Conservation (phyloP, 1,140 invertebrate genomes). For the Aphidius gifuensis region DNA sequence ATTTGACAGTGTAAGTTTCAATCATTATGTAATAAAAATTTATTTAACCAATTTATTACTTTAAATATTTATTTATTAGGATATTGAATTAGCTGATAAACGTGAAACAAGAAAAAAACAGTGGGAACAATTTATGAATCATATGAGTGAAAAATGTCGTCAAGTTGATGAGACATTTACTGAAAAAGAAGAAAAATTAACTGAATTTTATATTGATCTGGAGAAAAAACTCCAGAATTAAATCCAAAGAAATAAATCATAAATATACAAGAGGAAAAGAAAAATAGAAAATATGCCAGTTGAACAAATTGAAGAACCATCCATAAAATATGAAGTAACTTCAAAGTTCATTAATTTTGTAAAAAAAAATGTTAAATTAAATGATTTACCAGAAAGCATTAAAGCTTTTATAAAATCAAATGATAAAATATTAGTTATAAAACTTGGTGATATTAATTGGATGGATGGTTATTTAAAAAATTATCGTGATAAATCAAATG, state of each 20-base stretch:
- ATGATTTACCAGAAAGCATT: constrained; percentile 36
- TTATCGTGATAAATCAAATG: constrained; percentile 46
- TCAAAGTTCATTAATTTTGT: constrained; percentile 55
- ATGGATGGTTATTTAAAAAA: constrained; percentile 56
- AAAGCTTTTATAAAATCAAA: constrained; percentile 36
- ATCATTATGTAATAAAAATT: constrained; percentile 13
- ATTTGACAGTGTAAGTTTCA: constrained; percentile 51
- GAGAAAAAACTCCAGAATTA: constrained; percentile 69
- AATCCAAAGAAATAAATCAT: constrained; percentile 28
- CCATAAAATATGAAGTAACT: constrained; percentile 59
- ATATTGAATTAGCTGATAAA: constrained; percentile 57
- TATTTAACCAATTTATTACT: constrained; percentile 15
- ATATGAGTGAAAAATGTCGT: constrained; percentile 70
- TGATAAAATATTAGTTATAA: constrained; percentile 32
- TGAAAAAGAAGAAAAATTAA: constrained; percentile 74
- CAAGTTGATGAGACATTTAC: constrained; percentile 74
- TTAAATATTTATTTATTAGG: constrained; percentile 48
- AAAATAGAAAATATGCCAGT: constrained; percentile 46
- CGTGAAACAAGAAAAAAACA: constrained; percentile 61
- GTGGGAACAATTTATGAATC: constrained; percentile 73
- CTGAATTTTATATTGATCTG: constrained; percentile 70
- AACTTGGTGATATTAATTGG: constrained; percentile 61
- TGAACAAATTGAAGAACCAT: constrained; percentile 58
- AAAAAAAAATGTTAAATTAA: constrained; percentile 38
- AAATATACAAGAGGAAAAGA: constrained; percentile 30